Percentiles rank a stretch among this genome's conserved stretches.
These are phyloP conservation scores for Salvelinus alpinus DNA, from an alignment of 2,113 vertebrate genomes.

Conservation along the genomic window DNA sequence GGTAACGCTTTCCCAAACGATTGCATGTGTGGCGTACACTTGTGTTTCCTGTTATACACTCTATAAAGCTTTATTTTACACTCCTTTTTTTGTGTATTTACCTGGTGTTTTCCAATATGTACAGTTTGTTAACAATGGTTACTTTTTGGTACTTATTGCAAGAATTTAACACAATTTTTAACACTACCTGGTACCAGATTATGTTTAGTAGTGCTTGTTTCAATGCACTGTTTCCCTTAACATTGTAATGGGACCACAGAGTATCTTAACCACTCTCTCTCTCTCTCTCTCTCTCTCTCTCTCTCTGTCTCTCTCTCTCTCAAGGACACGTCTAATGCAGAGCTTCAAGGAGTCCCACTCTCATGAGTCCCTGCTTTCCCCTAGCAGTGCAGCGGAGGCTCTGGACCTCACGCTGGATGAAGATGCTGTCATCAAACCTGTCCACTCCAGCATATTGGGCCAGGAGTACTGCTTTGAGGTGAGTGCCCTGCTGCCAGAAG, in stretches of 20 bases:
- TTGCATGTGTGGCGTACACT: background rate
- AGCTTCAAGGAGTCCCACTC: slow-evolving; percentile 96
- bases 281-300: background rate
- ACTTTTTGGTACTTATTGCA: too few species aligned
- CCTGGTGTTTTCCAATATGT: too few species aligned
- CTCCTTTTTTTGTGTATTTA: background rate
- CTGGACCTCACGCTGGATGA: slow-evolving; percentile 94
- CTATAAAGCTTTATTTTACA: background rate
- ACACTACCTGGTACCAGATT: too few species aligned
- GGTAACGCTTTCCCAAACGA: background rate
- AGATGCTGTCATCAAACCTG: slow-evolving; percentile 91
- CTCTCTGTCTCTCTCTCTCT: slow-evolving; percentile 18
- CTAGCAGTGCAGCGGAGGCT: slow-evolving; percentile 91
- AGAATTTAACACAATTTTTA: too few species aligned
- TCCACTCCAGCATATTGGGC: slow-evolving; percentile 94
- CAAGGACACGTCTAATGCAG: slow-evolving; percentile 91
- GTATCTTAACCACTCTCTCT: slow-evolving; percentile 5
- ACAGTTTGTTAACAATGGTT: too few species aligned
- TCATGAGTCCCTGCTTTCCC: slow-evolving; percentile 92
- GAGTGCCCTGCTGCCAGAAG: background rate
- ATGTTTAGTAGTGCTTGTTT: too few species aligned
- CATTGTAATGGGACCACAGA: too few species aligned
- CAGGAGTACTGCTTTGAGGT: slow-evolving; percentile 99
- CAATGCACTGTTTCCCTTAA: too few species aligned
- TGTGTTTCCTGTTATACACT: too few species aligned